Percentiles rank a stretch among this genome's conserved stretches.
Evolutionary conservation across 2,113 vertebrate species (phyloP).

Genomic region (Danio rerio): GRCz12tu NC_133181.1:33268001-33268500

Average conservation of each 20-base stretch:
- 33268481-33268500: no score
- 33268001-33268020: not conserved
- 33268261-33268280: constrained; percentile 59
- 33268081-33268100: no score
- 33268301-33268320: constrained; percentile 38
- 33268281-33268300: constrained; percentile 25
- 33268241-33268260: constrained; percentile 54
- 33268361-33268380: not conserved
- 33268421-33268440: no score
- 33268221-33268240: constrained; percentile 53
- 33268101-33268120: no score
- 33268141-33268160: constrained; percentile 50
- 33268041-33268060: constrained; percentile 12
- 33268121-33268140: not conserved
- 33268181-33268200: constrained; percentile 58
- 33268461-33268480: no score
- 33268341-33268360: constrained; percentile 8
- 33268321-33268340: not conserved
- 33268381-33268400: not conserved
- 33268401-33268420: no score
- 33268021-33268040: not conserved
- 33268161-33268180: constrained; percentile 55
- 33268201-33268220: constrained; percentile 60
- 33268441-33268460: no score
- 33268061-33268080: not conserved